A percentile compares a stretch with the other conserved stretches of the same genome.
phyloP scores from a whole-genome alignment of 2,113 vertebrate genomes.

The Epinephelus lanceolatus region DNA sequence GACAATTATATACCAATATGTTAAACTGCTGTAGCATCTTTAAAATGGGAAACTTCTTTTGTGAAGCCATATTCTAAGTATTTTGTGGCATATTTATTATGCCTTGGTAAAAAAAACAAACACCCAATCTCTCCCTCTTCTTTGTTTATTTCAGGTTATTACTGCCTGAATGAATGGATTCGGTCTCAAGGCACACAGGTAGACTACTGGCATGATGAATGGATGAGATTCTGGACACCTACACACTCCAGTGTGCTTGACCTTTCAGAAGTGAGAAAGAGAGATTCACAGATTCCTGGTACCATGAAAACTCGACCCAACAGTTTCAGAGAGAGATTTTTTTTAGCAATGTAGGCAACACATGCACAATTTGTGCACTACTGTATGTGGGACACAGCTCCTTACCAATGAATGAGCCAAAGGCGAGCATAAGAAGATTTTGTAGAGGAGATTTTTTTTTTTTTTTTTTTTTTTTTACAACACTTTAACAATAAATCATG shows the following conservation, averaged over 20 bases:
- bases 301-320: neutral
- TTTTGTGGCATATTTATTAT: neutral
- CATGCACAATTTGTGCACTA: neutral
- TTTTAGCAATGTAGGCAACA: conserved; percentile 2
- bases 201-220: conserved; percentile 35
- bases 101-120: no score
- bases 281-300: conserved; percentile 11
- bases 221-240: conserved; percentile 5
- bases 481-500: neutral
- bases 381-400: neutral
- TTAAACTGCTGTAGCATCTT: no score
- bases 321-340: neutral
- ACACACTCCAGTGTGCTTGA: conserved; percentile 18
- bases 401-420: neutral
- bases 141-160: neutral
- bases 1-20: no score
- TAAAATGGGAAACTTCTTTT: no score
- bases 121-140: no score
- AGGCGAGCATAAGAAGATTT: neutral
- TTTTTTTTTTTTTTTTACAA: neutral
- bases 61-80: no score
- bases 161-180: conserved; percentile 21
- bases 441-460: neutral
- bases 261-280: conserved; percentile 34
- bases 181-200: conserved; percentile 2